Conservation (phyloP, 2,797 vertebrate genomes). For the Pipistrellus pipistrellus region DNA sequence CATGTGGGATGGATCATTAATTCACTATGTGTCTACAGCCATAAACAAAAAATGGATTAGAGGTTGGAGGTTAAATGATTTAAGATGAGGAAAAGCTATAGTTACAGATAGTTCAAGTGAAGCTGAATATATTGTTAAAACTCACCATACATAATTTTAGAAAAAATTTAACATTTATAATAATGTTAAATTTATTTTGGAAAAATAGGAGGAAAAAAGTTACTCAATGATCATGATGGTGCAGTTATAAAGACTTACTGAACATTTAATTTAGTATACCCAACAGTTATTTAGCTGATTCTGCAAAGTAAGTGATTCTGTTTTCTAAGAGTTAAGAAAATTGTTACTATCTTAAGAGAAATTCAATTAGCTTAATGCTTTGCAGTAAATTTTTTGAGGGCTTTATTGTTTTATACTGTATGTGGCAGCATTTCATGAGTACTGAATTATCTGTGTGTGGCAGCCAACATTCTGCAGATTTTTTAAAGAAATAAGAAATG, state of each 20-base stretch:
- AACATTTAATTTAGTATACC: background rate
- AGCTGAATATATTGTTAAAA: background rate
- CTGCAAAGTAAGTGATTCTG: background rate
- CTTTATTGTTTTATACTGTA: constrained; percentile 22
- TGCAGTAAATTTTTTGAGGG: background rate
- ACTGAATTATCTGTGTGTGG: background rate
- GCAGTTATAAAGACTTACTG: background rate
- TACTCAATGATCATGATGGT: background rate
- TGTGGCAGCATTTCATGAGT: background rate
- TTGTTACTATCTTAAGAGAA: background rate
- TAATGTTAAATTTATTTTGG: constrained; percentile 37
- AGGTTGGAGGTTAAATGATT: constrained; percentile 1
- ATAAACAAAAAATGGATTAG: constrained; percentile 42
- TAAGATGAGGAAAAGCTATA: constrained; percentile 1
- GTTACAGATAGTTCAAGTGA: constrained; percentile 26
- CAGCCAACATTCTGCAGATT: background rate
- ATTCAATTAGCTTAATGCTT: constrained; percentile 26
- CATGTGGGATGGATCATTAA: background rate
- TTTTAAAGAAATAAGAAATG: background rate
- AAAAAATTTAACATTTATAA: constrained; percentile 4
- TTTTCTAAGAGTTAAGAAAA: constrained; percentile 1
- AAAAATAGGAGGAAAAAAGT: constrained; percentile 2
- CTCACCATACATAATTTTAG: background rate
- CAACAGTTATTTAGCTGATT: background rate
- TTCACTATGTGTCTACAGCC: background rate